Conservation (phyloP, 2,797 vertebrate species). For the Pelobates cultripes region DNA sequence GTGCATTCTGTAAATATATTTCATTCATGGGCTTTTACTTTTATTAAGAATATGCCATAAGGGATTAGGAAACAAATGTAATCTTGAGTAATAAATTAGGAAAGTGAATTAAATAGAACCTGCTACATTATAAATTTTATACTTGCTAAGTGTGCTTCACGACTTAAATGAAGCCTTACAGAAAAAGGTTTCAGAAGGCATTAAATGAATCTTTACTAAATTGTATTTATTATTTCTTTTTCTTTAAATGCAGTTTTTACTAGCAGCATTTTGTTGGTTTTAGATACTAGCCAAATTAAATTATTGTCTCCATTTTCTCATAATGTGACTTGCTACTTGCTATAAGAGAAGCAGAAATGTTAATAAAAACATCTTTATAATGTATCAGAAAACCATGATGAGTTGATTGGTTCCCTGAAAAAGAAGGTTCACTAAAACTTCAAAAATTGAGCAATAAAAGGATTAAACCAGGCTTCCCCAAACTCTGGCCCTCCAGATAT, state of each 20-base stretch:
- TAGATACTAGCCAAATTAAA: too few relatives aligned
- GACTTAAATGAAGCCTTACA: not conserved
- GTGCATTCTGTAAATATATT: constrained; percentile 24
- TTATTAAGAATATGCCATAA: constrained; percentile 30
- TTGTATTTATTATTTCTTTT: too few relatives aligned
- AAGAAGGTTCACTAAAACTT: too few relatives aligned
- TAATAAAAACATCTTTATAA: too few relatives aligned
- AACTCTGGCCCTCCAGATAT: too few relatives aligned
- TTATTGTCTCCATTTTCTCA: too few relatives aligned
- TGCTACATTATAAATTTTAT: not conserved
- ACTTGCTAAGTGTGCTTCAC: not conserved
- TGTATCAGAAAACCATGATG: too few relatives aligned
- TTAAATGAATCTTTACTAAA: constrained; percentile 2
- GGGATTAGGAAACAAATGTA: constrained; percentile 27
- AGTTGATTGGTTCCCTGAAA: too few relatives aligned
- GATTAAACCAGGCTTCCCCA: too few relatives aligned
- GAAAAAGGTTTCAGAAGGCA: not conserved
- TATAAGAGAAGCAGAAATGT: too few relatives aligned
- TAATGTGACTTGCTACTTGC: too few relatives aligned
- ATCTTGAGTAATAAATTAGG: constrained; percentile 31
- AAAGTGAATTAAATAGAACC: constrained; percentile 7
- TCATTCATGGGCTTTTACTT: constrained; percentile 23
- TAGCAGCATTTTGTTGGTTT: not conserved
- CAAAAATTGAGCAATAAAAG: too few relatives aligned
- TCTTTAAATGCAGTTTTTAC: not conserved